Percentiles rank a stretch among this genome's conserved stretches.
Evolutionary conservation across 2,888 invertebrate species (phyloP).

Genomic region (Crematogaster levior): DNA sequence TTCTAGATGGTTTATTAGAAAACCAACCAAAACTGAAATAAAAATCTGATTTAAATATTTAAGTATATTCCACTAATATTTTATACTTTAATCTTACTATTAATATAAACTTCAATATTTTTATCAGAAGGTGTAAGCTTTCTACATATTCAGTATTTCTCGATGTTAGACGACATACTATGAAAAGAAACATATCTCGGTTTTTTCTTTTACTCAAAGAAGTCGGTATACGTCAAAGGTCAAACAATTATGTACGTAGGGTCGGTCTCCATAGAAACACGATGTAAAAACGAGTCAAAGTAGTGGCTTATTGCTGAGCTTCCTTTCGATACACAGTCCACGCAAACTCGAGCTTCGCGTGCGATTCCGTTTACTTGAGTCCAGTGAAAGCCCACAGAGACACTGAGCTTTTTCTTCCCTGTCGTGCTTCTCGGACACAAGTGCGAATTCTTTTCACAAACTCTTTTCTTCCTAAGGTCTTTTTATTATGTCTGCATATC

Average conservation of each 20-base stretch:
- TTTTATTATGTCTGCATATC: slow-evolving; percentile 77
- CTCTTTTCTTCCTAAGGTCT: slow-evolving; percentile 68
- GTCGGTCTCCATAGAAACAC: slow-evolving; percentile 18
- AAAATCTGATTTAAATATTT: not conserved
- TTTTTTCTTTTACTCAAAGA: not conserved
- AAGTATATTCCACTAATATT: not conserved
- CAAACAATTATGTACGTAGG: slow-evolving; percentile 13
- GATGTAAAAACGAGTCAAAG: slow-evolving; percentile 33
- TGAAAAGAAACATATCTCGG: not conserved
- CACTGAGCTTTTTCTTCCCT: slow-evolving; percentile 17
- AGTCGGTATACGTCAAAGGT: not conserved
- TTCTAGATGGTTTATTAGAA: not conserved
- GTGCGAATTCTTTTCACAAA: slow-evolving; percentile 54
- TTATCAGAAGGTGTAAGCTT: not conserved
- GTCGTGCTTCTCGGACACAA: slow-evolving; percentile 4
- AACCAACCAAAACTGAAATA: not conserved
- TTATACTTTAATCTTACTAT: not conserved
- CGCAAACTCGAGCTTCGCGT: slow-evolving; percentile 3
- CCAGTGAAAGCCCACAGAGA: slow-evolving; percentile 6
- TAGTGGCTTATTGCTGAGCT: not conserved
- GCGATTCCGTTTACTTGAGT: not conserved
- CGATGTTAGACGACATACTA: not conserved
- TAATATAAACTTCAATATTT: not conserved
- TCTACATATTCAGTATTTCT: not conserved
- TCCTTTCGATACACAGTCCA: slow-evolving; percentile 14